Conservation (phyloP, 2,888 invertebrate species). For the Zaprionus obscuricornis region DNA sequence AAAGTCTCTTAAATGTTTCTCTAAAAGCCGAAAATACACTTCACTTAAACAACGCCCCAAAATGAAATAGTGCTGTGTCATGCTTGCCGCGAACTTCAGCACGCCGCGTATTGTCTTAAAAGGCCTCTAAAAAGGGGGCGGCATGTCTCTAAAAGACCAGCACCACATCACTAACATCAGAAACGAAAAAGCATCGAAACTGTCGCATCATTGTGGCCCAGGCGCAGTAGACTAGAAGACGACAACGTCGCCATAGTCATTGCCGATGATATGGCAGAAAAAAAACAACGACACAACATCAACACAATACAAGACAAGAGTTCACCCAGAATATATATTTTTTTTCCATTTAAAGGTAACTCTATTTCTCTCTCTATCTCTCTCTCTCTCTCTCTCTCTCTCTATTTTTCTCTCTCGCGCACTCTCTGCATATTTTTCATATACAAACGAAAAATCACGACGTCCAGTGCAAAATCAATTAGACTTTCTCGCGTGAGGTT, state of each 20-base stretch:
- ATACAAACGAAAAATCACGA: conserved; percentile 53
- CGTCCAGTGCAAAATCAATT: conserved; percentile 66
- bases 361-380: conserved; percentile 7
- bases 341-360: too few species aligned
- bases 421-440: too few species aligned
- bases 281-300: conserved; percentile 26
- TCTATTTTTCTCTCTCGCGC: background rate
- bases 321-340: background rate
- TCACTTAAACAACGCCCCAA: conserved; percentile 45
- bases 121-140: conserved; percentile 55
- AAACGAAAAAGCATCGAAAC: conserved; percentile 29
- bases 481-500: conserved; percentile 57
- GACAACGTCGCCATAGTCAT: conserved; percentile 46
- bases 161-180: conserved; percentile 30
- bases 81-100: conserved; percentile 74
- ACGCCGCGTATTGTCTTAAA: conserved; percentile 69
- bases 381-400: conserved; percentile 5
- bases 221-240: conserved; percentile 74
- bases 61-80: conserved; percentile 50
- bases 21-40: conserved; percentile 56
- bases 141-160: conserved; percentile 60
- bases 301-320: background rate
- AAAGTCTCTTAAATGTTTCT: conserved; percentile 1
- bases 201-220: conserved; percentile 68
- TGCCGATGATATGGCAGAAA: conserved; percentile 44